Evolutionary conservation across 2,888 invertebrate genomes (phyloP).

Genomic region (Oscheius sp.): DNA sequence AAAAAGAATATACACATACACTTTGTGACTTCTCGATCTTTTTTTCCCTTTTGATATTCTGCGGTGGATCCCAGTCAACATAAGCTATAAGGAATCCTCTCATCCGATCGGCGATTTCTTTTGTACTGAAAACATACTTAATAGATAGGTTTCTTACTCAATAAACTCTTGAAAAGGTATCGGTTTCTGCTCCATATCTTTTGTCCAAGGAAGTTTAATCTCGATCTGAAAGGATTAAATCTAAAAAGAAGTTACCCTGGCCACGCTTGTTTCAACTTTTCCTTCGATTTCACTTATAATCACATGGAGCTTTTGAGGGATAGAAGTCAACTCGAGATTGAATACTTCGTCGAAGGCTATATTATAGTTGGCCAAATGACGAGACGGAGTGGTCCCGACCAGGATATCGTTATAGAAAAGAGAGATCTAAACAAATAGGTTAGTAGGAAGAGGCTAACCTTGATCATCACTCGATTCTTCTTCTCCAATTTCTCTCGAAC

Average conservation of each 20-base stretch:
- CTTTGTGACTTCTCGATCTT: neutral
- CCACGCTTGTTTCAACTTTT: constrained; percentile 1
- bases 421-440: constrained; percentile 11
- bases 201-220: constrained; percentile 11
- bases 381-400: constrained; percentile 11
- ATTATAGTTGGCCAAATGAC: neutral
- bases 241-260: neutral
- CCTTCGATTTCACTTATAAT: neutral
- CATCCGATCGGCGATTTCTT: constrained; percentile 1
- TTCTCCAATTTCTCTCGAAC: neutral
- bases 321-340: constrained; percentile 15
- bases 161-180: constrained; percentile 19
- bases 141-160: neutral
- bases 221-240: neutral
- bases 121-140: neutral
- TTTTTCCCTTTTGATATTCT: constrained; percentile 16
- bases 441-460: too few species aligned
- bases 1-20: neutral
- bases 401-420: constrained; percentile 22
- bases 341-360: neutral
- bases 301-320: constrained; percentile 1
- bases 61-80: constrained; percentile 9
- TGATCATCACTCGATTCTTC: neutral
- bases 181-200: neutral
- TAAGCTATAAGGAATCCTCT: constrained; percentile 8